Percentiles rank a stretch among this genome's conserved stretches.
phyloP scores from a whole-genome alignment of 2,797 vertebrate species.

The Typhlichthys subterraneus region DNA sequence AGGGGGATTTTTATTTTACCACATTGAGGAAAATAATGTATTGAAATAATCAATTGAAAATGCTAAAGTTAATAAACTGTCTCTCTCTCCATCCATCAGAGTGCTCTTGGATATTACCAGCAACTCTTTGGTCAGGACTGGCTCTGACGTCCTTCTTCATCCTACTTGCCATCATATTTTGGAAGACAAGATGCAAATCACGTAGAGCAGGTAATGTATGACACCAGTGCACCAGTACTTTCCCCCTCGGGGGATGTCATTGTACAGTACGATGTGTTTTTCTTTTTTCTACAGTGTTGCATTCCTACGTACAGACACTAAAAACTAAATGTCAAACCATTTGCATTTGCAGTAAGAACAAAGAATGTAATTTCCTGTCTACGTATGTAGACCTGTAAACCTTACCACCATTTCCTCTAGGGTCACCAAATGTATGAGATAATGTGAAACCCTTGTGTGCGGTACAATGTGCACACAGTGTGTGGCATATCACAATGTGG shows the following conservation, averaged over 20 bases:
- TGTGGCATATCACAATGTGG: background rate
- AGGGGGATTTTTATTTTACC: too few relatives aligned
- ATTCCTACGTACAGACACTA: conserved; percentile 8
- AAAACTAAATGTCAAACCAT: conserved; percentile 10
- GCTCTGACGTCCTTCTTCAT: conserved; percentile 54
- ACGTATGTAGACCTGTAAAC: background rate
- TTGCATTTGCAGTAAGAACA: conserved; percentile 33
- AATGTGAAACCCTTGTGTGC: background rate
- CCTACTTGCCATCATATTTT: conserved; percentile 43
- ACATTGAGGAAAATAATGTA: too few relatives aligned
- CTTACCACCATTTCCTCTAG: conserved; percentile 45
- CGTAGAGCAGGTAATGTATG: conserved; percentile 34
- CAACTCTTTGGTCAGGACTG: conserved; percentile 68
- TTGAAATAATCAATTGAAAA: too few relatives aligned
- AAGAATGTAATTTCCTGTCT: conserved; percentile 35
- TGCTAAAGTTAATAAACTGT: too few relatives aligned
- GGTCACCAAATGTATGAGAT: background rate
- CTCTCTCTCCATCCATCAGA: conserved; percentile 40
- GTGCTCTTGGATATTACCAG: conserved; percentile 66
- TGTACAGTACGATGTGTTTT: background rate
- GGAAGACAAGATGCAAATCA: conserved; percentile 53
- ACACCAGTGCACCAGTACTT: conserved; percentile 4
- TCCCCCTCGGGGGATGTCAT: background rate
- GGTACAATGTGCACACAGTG: background rate
- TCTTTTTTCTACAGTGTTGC: background rate